phyloP scores from a whole-genome alignment of 2,797 vertebrate genomes.

The Etheostoma nigrum region DNA sequence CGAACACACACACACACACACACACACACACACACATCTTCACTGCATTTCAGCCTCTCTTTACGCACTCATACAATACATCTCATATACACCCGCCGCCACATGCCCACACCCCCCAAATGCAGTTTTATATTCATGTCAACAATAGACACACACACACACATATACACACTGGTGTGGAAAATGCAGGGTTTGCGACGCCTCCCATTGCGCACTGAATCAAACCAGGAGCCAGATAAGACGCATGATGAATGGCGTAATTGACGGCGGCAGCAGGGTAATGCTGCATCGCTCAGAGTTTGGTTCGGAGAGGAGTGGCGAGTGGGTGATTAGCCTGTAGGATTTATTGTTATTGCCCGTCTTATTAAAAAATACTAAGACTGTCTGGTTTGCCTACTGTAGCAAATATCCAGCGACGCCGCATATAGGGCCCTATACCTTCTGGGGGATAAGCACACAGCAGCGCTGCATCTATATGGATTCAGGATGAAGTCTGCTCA shows the following conservation, averaged over 20 bases:
- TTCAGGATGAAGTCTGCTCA: slow-evolving; percentile 22
- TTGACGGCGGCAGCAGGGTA: slow-evolving; percentile 77
- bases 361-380: slow-evolving; percentile 82
- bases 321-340: slow-evolving; percentile 79
- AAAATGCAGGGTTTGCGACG: slow-evolving; percentile 61
- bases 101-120: slow-evolving; percentile 39
- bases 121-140: slow-evolving; percentile 72
- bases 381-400: slow-evolving; percentile 55
- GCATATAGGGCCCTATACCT: slow-evolving; percentile 16
- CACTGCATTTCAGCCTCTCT: slow-evolving; percentile 29
- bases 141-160: slow-evolving; percentile 56
- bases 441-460: slow-evolving; percentile 35
- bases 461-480: slow-evolving; percentile 22
- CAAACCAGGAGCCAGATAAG: slow-evolving; percentile 78
- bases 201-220: slow-evolving; percentile 73
- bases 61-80: slow-evolving; percentile 50
- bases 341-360: slow-evolving; percentile 84
- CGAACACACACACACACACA: slow-evolving; percentile 23
- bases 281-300: slow-evolving; percentile 75
- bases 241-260: slow-evolving; percentile 84
- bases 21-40: slow-evolving; percentile 9
- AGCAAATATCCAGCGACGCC: slow-evolving; percentile 41
- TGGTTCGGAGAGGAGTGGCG: slow-evolving; percentile 47
- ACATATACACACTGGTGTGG: slow-evolving; percentile 27
- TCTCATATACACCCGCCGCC: slow-evolving; percentile 43